Percentiles rank a stretch among this genome's conserved stretches.
Conservation (phyloP, 2,113 vertebrate species). For the Ahaetulla prasina region DNA sequence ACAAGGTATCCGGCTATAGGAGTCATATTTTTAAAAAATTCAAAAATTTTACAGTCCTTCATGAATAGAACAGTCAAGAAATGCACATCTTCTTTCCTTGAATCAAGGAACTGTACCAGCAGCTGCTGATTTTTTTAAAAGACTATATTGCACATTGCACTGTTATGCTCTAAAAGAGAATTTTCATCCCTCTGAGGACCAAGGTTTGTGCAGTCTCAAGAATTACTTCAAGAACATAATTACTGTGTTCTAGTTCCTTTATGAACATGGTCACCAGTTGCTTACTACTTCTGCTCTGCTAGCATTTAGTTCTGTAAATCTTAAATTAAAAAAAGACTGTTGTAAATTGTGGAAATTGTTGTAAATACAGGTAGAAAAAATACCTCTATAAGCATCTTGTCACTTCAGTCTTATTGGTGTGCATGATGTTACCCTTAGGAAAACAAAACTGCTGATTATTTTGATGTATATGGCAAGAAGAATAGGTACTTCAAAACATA, state of each 20-base stretch:
- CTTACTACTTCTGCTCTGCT: constrained; percentile 72
- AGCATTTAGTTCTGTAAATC: constrained; percentile 72
- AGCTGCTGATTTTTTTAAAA: constrained; percentile 70
- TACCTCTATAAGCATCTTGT: constrained; percentile 59
- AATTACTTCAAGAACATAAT: constrained; percentile 66
- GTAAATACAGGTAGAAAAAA: constrained; percentile 67
- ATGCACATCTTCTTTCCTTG: constrained; percentile 88
- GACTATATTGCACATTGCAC: constrained; percentile 74
- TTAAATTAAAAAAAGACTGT: constrained; percentile 65
- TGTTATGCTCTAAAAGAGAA: constrained; percentile 72
- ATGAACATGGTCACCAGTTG: constrained; percentile 68
- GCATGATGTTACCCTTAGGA: constrained; percentile 64
- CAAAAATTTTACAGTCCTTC: constrained; percentile 72
- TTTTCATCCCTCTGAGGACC: constrained; percentile 73
- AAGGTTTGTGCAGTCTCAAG: constrained; percentile 74
- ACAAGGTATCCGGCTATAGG: constrained; percentile 80
- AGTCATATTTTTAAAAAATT: constrained; percentile 67
- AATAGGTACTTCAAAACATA: constrained; percentile 46
- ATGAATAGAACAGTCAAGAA: constrained; percentile 78
- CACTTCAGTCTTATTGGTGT: constrained; percentile 68
- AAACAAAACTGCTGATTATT: constrained; percentile 57
- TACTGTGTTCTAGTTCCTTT: constrained; percentile 64
- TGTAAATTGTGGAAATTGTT: constrained; percentile 73
- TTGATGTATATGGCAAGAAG: constrained; percentile 64
- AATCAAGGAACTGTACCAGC: constrained; percentile 94